Base-by-base conservation (phyloP, 2,888 invertebrate genomes). In the Spodoptera littoralis region DNA sequence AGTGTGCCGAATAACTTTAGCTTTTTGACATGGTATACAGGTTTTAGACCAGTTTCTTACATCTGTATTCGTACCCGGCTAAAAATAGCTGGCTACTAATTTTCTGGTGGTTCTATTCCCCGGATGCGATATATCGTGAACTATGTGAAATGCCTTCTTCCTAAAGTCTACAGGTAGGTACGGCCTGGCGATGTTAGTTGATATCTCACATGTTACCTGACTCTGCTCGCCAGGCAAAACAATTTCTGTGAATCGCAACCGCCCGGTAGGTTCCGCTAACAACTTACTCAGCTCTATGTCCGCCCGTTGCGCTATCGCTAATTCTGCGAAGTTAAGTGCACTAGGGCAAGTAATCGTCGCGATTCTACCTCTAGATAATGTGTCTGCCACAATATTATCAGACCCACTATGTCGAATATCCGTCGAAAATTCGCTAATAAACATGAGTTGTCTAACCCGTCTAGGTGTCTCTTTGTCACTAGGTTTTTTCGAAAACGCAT, bases 21-120 rank as follows among this genome's bases (percentile, higher is more conserved):
- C 18, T n/a, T 46, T 54, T 12, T 54, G 46, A 6, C 54, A 54
- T 46, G 45, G 36, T 8, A 43, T 44, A 24, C 52, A 52, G 27
- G 54, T 36, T 36, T 54, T 54, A 8, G 54, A 12, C 51, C 54
- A 54, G 8, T n/a, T 45, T 4, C 53, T 13, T n/a, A 45, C 53
- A 13, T 54, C 36, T 27, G 30, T 18, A 46, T 54, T 54, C 27
- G 46, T 11, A 3, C 36, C 46, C 11, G 46, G 46, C 54, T 46
- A 54, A 54, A 54, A 54, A 9, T 27, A 54, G n/a, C 36, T 45
- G 4, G 52, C 52, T 2, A 52, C 43, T n/a, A 54, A 46, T 22
- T 54, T 54, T 27, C 54, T 22, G 9, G 54, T 54, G n/a, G 36
- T 30, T 18, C 54, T 13, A 27, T 18, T 46, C 2, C 54, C 54